Conservation (phyloP, 2,797 vertebrate species). For the Acomys russatus region DNA sequence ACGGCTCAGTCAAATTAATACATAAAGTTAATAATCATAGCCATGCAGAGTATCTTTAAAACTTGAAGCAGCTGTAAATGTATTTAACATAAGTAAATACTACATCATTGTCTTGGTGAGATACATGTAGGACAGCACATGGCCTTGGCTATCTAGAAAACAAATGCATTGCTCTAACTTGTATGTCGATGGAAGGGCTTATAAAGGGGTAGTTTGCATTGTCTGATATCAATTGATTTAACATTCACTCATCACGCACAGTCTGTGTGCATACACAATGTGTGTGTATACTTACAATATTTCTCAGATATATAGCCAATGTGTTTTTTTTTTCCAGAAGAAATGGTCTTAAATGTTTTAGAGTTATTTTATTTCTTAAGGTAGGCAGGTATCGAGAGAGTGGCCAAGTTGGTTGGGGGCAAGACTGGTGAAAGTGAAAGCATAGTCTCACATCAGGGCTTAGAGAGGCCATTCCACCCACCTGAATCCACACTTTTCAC, state of each 20-base stretch:
- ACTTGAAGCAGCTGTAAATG: background rate
- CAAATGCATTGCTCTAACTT: background rate
- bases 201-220: background rate
- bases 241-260: background rate
- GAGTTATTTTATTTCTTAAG: background rate
- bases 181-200: background rate
- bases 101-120: background rate
- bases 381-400: background rate
- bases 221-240: background rate
- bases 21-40: background rate
- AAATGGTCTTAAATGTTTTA: background rate
- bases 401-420: background rate
- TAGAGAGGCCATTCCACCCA: background rate
- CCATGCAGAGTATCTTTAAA: constrained; percentile 35
- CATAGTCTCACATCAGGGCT: background rate
- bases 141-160: background rate
- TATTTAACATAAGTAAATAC: background rate
- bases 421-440: background rate
- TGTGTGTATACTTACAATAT: background rate
- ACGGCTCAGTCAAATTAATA: background rate
- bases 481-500: background rate
- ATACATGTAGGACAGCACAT: background rate
- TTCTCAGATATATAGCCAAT: background rate
- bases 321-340: background rate
- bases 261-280: no score